phyloP scores from a whole-genome alignment of 2,797 vertebrate genomes.

The Tolypeutes matacus region DNA sequence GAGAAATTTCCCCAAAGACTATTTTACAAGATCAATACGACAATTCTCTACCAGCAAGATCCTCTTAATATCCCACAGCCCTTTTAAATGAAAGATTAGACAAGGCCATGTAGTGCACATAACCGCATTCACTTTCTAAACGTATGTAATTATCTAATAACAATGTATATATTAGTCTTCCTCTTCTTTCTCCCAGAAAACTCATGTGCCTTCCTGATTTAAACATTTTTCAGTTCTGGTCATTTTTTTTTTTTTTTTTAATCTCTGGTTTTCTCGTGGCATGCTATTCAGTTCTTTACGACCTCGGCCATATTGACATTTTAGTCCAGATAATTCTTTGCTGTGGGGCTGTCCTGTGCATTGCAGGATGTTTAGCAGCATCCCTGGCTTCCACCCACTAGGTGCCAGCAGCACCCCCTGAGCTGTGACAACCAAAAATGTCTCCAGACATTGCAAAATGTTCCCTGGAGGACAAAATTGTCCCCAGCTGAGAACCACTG shows the following conservation, averaged over 20 bases:
- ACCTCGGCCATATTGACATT: not conserved
- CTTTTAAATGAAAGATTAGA: conserved; percentile 78
- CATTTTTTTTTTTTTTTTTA: conserved; percentile 35
- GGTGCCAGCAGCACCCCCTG: not conserved
- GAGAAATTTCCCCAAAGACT: conserved; percentile 81
- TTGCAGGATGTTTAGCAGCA: not conserved
- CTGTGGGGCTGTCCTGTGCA: not conserved
- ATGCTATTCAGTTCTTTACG: conserved; percentile 22
- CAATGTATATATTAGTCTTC: conserved; percentile 6
- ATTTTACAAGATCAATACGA: conserved; percentile 82
- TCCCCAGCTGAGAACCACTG: not conserved
- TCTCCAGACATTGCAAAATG: not conserved
- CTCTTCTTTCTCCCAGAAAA: conserved; percentile 70
- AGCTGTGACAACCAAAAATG: not conserved
- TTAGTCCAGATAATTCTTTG: not conserved
- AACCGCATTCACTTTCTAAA: conserved; percentile 74
- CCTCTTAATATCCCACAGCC: conserved; percentile 81
- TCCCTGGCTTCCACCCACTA: not conserved
- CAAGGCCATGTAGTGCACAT: conserved; percentile 70
- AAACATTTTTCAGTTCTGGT: conserved; percentile 42
- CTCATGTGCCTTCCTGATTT: conserved; percentile 5
- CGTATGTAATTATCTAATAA: conserved; percentile 79
- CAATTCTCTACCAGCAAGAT: conserved; percentile 80
- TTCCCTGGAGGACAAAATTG: not conserved
- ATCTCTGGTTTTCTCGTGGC: not conserved